Conservation (phyloP, 2,888 invertebrate genomes). For the Ypsolopha sequella region DNA sequence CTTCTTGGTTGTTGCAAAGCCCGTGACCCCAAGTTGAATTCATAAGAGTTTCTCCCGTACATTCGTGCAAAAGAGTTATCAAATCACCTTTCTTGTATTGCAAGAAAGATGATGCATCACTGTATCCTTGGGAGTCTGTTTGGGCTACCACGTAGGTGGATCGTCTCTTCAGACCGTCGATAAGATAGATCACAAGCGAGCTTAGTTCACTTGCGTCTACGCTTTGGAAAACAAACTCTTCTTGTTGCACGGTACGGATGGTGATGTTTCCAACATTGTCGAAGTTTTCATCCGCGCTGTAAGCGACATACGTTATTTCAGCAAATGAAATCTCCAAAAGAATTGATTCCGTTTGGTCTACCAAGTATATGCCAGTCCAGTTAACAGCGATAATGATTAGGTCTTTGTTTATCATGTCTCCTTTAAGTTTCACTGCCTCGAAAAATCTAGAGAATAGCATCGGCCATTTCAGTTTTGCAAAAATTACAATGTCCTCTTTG, state of each 20-base stretch:
- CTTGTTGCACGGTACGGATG: conserved; percentile 85
- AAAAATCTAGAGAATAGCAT: conserved; percentile 95
- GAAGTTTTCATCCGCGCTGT: conserved; percentile 57
- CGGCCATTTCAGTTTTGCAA: conserved; percentile 94
- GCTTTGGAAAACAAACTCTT: conserved; percentile 92
- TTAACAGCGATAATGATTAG: conserved; percentile 94
- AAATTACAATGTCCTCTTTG: conserved; percentile 92
- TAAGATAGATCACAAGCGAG: conserved; percentile 84
- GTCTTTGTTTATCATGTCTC: conserved; percentile 74
- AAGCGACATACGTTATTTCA: conserved; percentile 84
- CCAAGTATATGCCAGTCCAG: conserved; percentile 93
- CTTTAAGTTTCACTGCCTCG: conserved; percentile 86
- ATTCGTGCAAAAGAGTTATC: conserved; percentile 81
- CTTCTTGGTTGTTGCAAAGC: conserved; percentile 76
- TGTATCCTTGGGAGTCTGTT: conserved; percentile 68
- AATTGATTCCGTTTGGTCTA: conserved; percentile 93
- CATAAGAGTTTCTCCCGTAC: conserved; percentile 81
- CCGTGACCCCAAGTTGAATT: conserved; percentile 81
- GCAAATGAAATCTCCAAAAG: conserved; percentile 88
- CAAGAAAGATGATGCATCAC: conserved; percentile 69
- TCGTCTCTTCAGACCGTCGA: conserved; percentile 88
- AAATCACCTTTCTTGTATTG: conserved; percentile 82
- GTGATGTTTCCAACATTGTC: conserved; percentile 76
- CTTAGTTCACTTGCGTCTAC: conserved; percentile 89
- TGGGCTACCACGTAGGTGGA: conserved; percentile 87